Conservation (phyloP, 2,888 invertebrate species). For the Strigamia transsilvanica region DNA sequence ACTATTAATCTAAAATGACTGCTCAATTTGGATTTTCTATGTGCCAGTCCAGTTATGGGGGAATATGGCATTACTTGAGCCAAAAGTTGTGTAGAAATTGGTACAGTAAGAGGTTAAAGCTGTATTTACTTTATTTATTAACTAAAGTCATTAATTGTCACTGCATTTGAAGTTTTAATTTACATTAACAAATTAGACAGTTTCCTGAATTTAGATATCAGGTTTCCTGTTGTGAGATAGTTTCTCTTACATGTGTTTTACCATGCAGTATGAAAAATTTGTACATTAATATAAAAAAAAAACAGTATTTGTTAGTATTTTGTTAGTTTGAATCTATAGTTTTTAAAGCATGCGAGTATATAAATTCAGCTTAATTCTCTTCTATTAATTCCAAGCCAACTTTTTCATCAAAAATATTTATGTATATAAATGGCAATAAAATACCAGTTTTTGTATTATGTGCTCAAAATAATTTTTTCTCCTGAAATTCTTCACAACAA, state of each 20-base stretch:
- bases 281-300: no score
- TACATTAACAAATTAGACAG: neutral
- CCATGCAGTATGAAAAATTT: no score
- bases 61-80: neutral
- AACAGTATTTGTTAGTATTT: no score
- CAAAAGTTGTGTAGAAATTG: neutral
- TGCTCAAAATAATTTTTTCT: neutral
- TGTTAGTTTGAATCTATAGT: neutral
- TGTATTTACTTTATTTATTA: neutral
- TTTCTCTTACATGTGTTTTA: no score
- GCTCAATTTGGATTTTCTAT: constrained; percentile 7
- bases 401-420: neutral
- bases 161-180: neutral
- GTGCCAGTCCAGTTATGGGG: constrained; percentile 2
- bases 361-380: neutral
- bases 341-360: neutral
- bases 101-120: neutral
- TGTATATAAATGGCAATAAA: neutral
- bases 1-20: neutral
- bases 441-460: neutral
- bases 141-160: no score
- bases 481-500: neutral
- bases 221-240: neutral
- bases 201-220: neutral
- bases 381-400: neutral